Percentiles rank a stretch among this genome's conserved stretches.
Conservation (phyloP, 2,113 vertebrate species). For the Limanda limanda region DNA sequence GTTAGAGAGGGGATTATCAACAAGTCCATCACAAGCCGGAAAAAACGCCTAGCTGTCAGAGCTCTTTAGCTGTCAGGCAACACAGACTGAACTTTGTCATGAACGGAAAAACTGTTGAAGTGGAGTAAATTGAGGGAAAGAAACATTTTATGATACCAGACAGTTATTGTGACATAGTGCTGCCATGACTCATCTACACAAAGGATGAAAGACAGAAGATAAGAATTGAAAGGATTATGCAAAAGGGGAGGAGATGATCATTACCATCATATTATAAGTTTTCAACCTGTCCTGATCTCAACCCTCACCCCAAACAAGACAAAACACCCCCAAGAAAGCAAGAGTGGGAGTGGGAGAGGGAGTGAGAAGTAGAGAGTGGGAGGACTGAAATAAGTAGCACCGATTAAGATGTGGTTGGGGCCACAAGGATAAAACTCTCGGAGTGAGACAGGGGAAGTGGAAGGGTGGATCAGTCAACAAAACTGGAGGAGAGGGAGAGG, state of each 20-base stretch:
- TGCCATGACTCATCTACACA: not conserved
- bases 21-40: conserved; percentile 17
- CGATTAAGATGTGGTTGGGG: conserved; percentile 3
- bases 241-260: not conserved
- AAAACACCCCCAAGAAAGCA: not conserved
- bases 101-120: conserved; percentile 16
- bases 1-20: conserved; percentile 37
- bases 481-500: conserved; percentile 1
- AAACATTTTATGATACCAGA: not conserved
- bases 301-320: conserved; percentile 8
- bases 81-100: conserved; percentile 18
- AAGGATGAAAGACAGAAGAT: not conserved
- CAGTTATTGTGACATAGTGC: not conserved
- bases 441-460: not conserved
- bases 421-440: conserved; percentile 6
- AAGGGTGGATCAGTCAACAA: conserved; percentile 13
- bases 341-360: not conserved
- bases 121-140: not conserved
- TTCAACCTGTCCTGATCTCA: not conserved
- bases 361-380: conserved; percentile 18
- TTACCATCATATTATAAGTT: not conserved
- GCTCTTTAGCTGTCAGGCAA: conserved; percentile 21
- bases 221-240: not conserved
- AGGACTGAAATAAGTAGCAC: conserved; percentile 28
- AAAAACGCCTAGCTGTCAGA: not conserved